Percentiles rank a stretch among this genome's conserved stretches.
Evolutionary conservation across 1,140 invertebrate species (phyloP).

Genomic region (Pectinophora gossypiella): DNA sequence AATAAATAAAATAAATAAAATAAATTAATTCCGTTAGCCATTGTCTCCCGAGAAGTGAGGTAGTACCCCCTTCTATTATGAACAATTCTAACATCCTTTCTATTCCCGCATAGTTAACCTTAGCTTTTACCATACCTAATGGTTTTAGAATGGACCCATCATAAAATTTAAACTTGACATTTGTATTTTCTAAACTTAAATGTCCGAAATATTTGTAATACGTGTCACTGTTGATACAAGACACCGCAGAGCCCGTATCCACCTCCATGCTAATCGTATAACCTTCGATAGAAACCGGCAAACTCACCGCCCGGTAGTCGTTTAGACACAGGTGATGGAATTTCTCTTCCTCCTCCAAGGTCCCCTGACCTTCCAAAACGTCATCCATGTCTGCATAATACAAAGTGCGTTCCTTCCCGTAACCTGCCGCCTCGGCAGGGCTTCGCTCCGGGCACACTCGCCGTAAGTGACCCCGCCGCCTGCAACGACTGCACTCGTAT

Average conservation of each 20-base stretch:
- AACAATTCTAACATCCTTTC: neutral
- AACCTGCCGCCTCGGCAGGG: too few species aligned
- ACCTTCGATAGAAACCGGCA: neutral
- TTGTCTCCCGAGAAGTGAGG: slow-evolving; percentile 25
- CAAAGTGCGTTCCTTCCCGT: too few species aligned
- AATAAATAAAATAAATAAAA: too few species aligned
- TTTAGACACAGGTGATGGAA: slow-evolving; percentile 8
- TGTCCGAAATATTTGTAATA: neutral
- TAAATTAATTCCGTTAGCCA: slow-evolving; percentile 25
- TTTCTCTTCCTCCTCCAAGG: neutral
- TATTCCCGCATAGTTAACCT: neutral
- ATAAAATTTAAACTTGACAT: slow-evolving; percentile 6
- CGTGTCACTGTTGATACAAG: neutral
- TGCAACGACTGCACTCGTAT: too few species aligned
- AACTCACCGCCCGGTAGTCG: slow-evolving; percentile 4
- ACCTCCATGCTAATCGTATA: neutral
- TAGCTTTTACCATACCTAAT: slow-evolving; percentile 4
- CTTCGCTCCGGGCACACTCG: too few species aligned
- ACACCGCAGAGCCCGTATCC: slow-evolving; percentile 2
- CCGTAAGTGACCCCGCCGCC: too few species aligned
- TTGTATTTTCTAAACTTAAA: neutral
- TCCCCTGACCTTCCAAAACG: neutral
- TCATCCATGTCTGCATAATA: too few species aligned
- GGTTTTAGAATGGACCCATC: slow-evolving; percentile 1
- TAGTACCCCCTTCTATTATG: slow-evolving; percentile 4